Percentiles rank a stretch among this genome's conserved stretches.
phyloP scores from a whole-genome alignment of 1,140 invertebrate genomes.

The Drosophila athabasca region DNA sequence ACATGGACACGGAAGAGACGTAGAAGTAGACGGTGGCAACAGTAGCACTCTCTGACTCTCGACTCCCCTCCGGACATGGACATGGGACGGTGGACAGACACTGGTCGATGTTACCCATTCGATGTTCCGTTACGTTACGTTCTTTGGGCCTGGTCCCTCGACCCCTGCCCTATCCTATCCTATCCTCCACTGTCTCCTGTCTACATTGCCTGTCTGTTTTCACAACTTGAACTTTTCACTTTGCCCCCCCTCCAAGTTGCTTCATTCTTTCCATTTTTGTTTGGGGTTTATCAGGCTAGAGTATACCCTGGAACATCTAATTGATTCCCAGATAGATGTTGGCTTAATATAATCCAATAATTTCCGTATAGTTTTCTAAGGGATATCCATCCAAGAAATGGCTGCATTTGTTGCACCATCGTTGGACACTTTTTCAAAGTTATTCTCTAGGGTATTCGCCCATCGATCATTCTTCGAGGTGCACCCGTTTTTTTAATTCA shows the following conservation, averaged over 20 bases:
- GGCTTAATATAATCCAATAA: too few relatives aligned
- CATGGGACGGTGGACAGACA: conserved; percentile 18
- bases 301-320: too few relatives aligned
- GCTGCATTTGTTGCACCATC: too few relatives aligned
- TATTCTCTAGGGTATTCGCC: conserved; percentile 26
- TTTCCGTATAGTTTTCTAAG: too few relatives aligned
- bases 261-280: neutral
- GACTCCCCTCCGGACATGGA: neutral
- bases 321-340: too few relatives aligned
- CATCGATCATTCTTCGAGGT: neutral
- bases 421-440: neutral
- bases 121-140: conserved; percentile 10
- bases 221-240: conserved; percentile 48
- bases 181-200: conserved; percentile 4
- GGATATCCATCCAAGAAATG: too few relatives aligned
- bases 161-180: too few relatives aligned
- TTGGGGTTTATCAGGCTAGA: neutral
- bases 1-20: neutral
- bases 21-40: conserved; percentile 16
- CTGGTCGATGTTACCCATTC: conserved; percentile 29
- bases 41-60: conserved; percentile 7
- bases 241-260: neutral
- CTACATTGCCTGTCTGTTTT: conserved; percentile 23
- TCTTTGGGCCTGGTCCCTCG: neutral
- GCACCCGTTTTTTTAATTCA: conserved; percentile 11